Percentiles rank a stretch among this genome's conserved stretches.
These are phyloP conservation scores for Oreochromis niloticus DNA, from an alignment of 2,113 vertebrate species.

Conservation along the genomic window DNA sequence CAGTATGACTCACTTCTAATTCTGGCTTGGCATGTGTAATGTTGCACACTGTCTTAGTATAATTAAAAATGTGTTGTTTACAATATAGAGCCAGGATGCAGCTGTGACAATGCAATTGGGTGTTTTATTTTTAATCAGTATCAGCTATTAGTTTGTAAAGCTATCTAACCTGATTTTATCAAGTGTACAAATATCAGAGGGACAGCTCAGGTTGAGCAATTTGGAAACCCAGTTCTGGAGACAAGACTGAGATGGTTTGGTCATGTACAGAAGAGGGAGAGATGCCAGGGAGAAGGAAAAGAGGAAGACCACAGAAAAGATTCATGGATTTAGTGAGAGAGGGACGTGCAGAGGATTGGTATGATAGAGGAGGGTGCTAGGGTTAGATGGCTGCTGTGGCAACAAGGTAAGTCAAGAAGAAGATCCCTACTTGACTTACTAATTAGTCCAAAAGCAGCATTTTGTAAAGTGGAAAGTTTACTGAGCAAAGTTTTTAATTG, in stretches of 20 bases:
- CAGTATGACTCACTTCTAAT: constrained; percentile 3
- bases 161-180: background rate
- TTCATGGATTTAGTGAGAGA: background rate
- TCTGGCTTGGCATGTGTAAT: background rate
- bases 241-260: background rate
- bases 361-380: background rate
- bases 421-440: background rate
- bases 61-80: background rate
- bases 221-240: background rate
- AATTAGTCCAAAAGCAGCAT: background rate
- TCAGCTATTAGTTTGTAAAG: background rate
- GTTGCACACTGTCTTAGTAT: background rate
- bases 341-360: background rate
- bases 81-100: background rate
- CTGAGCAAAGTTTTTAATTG: background rate
- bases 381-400: background rate
- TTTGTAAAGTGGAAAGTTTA: background rate
- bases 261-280: background rate
- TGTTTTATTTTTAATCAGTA: background rate
- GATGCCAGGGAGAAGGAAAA: background rate
- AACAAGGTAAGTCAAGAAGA: background rate
- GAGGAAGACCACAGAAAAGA: background rate
- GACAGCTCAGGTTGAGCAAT: background rate
- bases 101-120: background rate
- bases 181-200: background rate